phyloP scores from a whole-genome alignment of 1,140 invertebrate genomes.

The Meloidogyne hapla region DNA sequence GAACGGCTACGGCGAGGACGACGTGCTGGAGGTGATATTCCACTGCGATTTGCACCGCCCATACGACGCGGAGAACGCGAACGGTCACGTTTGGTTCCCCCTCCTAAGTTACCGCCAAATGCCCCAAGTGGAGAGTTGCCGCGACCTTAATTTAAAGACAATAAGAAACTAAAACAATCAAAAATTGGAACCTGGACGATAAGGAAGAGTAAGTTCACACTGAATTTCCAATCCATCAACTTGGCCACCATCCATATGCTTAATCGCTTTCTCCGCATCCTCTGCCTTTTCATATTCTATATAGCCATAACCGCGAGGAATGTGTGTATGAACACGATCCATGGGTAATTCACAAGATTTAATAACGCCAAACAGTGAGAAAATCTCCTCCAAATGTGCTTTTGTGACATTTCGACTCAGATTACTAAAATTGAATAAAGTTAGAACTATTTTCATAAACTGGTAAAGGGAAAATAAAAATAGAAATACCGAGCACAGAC shows the following conservation, averaged over 20 bases:
- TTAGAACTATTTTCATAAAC: too few relatives aligned
- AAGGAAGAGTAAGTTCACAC: slow-evolving; percentile 50
- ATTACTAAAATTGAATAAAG: slow-evolving; percentile 28
- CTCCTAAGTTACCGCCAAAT: background rate
- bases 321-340: slow-evolving; percentile 80
- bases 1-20: slow-evolving; percentile 29
- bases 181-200: background rate
- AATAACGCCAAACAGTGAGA: slow-evolving; percentile 83
- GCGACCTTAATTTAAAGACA: slow-evolving; percentile 3
- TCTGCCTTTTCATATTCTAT: slow-evolving; percentile 89
- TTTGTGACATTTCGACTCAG: slow-evolving; percentile 68
- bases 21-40: slow-evolving; percentile 28
- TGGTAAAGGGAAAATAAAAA: too few relatives aligned
- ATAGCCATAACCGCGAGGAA: slow-evolving; percentile 86
- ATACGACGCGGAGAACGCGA: slow-evolving; percentile 37
- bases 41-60: slow-evolving; percentile 1
- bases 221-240: slow-evolving; percentile 52
- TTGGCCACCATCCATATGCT: slow-evolving; percentile 94
- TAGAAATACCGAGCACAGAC: slow-evolving; percentile 30
- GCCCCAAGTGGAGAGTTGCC: background rate
- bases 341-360: slow-evolving; percentile 84
- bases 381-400: slow-evolving; percentile 89
- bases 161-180: background rate
- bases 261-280: slow-evolving; percentile 95
- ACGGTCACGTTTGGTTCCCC: slow-evolving; percentile 15